Evolutionary conservation across 2,888 invertebrate species (phyloP), one percentile per base, ranked within the genome.

Genomic region (Volucella inanis): DNA sequence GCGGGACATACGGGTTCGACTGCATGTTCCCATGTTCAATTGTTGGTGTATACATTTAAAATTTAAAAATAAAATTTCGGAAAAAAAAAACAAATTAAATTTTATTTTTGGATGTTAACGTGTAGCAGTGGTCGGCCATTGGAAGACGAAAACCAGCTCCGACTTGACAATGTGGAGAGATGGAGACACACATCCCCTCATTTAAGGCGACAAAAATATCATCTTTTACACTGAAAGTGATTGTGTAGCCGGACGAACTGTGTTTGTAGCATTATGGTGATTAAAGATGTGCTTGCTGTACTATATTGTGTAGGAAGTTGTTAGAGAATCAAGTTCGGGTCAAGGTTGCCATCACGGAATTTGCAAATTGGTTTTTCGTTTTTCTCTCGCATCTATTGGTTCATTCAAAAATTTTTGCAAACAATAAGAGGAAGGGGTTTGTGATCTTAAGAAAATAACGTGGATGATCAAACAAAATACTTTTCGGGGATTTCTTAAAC

Each of bases 301-400:
- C 41, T 39, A 9, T 8, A n/a, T 15, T 57, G 59, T 59, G 72
- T 49, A 55, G 64, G 64, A 74, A 65, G 64, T 49, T 64, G 61
- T 52, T 62, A 43, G 54, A 38, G 22, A 64, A 74, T 55, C 55
- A 55, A 74, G 74, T 74, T 74, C 55, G 64, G 74, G 74, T 65
- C 74, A 74, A 74, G 74, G 74, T 65, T 74, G 22, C 18, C 15
- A 15, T 39, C 15, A 57, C 8, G 39, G 14, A 39, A 39, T 55
- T 55, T 14, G 31, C 0, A 31, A 31, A 22, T 22, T 22, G 22
- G 22, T 22, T 22, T 22, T 31, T 31, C 6, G 4, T 31, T 31
- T 31, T 31, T 31, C 6, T 31, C 6, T 31, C 6, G 3, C 18
- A 2, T 2, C 18, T 2, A 22, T 22, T 22, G 18, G 3, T 22